Evolutionary conservation across 1,140 invertebrate genomes (phyloP).

Genomic region (Zaprionus gabonicus): DNA sequence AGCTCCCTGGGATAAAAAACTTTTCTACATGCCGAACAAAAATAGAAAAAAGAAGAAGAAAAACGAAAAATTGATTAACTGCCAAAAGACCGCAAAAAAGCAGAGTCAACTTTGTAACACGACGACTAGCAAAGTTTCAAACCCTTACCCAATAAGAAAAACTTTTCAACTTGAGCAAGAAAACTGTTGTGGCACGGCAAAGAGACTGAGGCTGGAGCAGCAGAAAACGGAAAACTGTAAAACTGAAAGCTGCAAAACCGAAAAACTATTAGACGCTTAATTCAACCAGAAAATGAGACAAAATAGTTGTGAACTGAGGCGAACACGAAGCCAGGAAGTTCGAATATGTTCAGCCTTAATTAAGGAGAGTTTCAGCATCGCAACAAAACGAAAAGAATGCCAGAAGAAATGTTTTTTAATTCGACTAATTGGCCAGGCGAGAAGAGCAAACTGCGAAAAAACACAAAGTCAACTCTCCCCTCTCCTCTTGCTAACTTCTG

Average conservation of each 20-base stretch:
- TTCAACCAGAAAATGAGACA: conserved; percentile 83
- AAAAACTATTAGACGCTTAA: conserved; percentile 84
- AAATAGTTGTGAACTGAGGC: conserved; percentile 77
- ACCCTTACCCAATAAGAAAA: conserved; percentile 67
- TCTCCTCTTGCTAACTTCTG: not conserved
- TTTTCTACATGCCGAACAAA: conserved; percentile 40
- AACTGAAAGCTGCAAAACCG: conserved; percentile 66
- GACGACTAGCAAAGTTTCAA: conserved; percentile 51
- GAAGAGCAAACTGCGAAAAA: conserved; percentile 44
- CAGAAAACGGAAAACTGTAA: conserved; percentile 60
- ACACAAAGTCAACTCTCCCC: conserved; percentile 15
- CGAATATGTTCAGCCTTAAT: conserved; percentile 61
- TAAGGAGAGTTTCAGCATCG: conserved; percentile 51
- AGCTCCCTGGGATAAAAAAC: conserved; percentile 40
- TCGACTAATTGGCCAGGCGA: conserved; percentile 66
- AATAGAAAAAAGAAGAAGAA: conserved; percentile 39
- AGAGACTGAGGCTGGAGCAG: conserved; percentile 19
- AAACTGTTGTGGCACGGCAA: conserved; percentile 43
- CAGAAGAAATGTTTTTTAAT: conserved; percentile 33
- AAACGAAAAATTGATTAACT: conserved; percentile 79
- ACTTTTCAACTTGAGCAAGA: conserved; percentile 75
- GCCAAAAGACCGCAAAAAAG: conserved; percentile 66
- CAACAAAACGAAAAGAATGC: conserved; percentile 11
- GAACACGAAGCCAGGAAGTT: conserved; percentile 18
- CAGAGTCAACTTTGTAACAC: conserved; percentile 21